Percentiles rank a stretch among this genome's conserved stretches.
Conservation (phyloP, 1,140 invertebrate species). For the Drosophila leontia region DNA sequence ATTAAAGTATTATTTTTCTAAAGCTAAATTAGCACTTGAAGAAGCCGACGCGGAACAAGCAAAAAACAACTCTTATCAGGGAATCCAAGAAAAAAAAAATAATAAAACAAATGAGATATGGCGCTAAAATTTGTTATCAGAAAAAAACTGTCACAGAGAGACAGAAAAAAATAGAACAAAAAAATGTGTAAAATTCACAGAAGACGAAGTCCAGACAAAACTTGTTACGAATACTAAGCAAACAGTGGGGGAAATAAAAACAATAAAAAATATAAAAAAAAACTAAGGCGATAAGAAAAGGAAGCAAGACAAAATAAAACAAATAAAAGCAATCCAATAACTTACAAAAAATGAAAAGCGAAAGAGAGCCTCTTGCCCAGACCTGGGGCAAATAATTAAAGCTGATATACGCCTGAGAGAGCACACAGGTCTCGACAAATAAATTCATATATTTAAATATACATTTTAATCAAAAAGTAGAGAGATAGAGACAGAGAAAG, state of each 20-base stretch:
- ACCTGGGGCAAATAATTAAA: slow-evolving; percentile 51
- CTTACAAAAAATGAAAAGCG: background rate
- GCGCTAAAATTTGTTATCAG: slow-evolving; percentile 63
- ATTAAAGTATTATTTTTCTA: slow-evolving; percentile 20
- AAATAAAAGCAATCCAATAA: slow-evolving; percentile 10
- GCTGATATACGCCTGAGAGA: slow-evolving; percentile 3
- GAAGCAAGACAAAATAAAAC: slow-evolving; percentile 19
- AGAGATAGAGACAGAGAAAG: slow-evolving; percentile 3
- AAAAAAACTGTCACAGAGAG: slow-evolving; percentile 6
- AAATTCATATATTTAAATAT: slow-evolving; percentile 26
- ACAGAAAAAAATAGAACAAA: slow-evolving; percentile 34
- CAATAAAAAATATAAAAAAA: background rate
- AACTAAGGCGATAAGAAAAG: slow-evolving; percentile 22
- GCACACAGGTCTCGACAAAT: background rate
- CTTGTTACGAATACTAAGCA: slow-evolving; percentile 16
- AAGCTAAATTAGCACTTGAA: slow-evolving; percentile 36
- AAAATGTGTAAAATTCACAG: slow-evolving; percentile 33
- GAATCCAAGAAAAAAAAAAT: slow-evolving; percentile 1
- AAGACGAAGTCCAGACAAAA: slow-evolving; percentile 32
- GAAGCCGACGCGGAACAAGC: slow-evolving; percentile 24
- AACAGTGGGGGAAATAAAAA: slow-evolving; percentile 32
- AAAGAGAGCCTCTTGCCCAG: slow-evolving; percentile 12
- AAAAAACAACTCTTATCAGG: slow-evolving; percentile 50
- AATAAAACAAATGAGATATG: slow-evolving; percentile 46
- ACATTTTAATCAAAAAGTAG: slow-evolving; percentile 28